Evolutionary conservation across 1,140 invertebrate species (phyloP).

Genomic region (Drosophila sp.): DNA sequence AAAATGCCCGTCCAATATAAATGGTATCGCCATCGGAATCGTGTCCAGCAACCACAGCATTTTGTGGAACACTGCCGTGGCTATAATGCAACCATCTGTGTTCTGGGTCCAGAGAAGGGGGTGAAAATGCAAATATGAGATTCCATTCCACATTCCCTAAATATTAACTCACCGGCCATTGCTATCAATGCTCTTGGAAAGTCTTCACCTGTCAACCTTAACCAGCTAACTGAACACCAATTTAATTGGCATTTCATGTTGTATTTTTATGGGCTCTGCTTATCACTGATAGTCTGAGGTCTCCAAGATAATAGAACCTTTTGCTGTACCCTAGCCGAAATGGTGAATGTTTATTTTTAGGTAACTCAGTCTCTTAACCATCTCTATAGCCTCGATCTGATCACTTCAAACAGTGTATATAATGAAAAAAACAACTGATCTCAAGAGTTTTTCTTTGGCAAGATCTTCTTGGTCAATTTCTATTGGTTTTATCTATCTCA

Average conservation of each 20-base stretch:
- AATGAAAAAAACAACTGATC: too few relatives aligned
- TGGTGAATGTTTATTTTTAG: not conserved
- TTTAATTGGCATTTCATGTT: conserved; percentile 1
- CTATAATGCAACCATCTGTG: conserved; percentile 65
- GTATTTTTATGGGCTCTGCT: not conserved
- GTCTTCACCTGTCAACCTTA: not conserved
- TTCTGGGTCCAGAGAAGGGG: conserved; percentile 28
- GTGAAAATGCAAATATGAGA: not conserved
- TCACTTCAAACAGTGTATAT: too few relatives aligned
- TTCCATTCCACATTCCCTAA: not conserved
- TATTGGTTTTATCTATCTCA: too few relatives aligned
- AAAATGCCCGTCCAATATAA: conserved; percentile 89
- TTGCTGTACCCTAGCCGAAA: not conserved
- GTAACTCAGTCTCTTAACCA: too few relatives aligned
- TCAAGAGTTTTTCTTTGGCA: too few relatives aligned
- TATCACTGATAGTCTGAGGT: conserved; percentile 1
- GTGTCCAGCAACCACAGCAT: conserved; percentile 87
- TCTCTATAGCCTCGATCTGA: too few relatives aligned
- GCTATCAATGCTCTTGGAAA: not conserved
- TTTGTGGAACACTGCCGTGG: conserved; percentile 64
- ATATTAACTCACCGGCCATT: conserved; percentile 3
- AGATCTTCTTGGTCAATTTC: too few relatives aligned
- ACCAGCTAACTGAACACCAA: conserved; percentile 3
- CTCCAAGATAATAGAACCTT: conserved; percentile 1
- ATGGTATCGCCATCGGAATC: conserved; percentile 89